Percentiles rank a stretch among this genome's conserved stretches.
These are phyloP conservation scores for Indri indri DNA, from an alignment of 2,113 vertebrate species.

Conservation along the genomic window DNA sequence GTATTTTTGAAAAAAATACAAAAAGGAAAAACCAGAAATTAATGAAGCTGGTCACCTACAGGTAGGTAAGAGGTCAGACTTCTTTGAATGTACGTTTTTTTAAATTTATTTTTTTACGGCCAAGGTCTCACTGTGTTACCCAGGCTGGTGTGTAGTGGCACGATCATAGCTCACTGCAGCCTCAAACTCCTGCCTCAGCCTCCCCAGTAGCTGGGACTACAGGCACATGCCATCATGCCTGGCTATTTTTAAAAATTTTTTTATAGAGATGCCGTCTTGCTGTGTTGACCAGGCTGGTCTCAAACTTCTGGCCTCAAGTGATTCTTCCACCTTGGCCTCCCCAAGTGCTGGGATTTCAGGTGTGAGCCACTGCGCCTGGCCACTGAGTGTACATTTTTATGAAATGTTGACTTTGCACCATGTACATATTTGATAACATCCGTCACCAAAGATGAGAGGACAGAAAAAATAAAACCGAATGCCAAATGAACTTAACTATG, in stretches of 20 bases:
- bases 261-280: neutral
- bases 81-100: neutral
- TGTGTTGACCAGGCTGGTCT: too few relatives aligned
- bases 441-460: neutral
- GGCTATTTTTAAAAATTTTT: neutral
- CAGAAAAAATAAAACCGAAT: slow-evolving; percentile 26
- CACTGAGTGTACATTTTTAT: too few relatives aligned
- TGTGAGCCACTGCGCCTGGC: too few relatives aligned
- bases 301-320: too few relatives aligned
- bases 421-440: neutral
- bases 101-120: neutral
- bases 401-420: neutral
- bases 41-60: neutral
- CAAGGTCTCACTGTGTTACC: too few relatives aligned
- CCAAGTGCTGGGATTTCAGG: too few relatives aligned
- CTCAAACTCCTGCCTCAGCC: neutral
- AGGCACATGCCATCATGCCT: neutral
- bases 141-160: too few relatives aligned
- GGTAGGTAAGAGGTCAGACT: neutral
- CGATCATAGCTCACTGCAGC: neutral
- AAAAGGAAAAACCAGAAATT: neutral
- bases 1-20: neutral
- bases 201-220: neutral
- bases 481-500: neutral
- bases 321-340: too few relatives aligned